phyloP scores from a whole-genome alignment of 92 coral and sea anemone genomes.

The Montipora capitata region DNA sequence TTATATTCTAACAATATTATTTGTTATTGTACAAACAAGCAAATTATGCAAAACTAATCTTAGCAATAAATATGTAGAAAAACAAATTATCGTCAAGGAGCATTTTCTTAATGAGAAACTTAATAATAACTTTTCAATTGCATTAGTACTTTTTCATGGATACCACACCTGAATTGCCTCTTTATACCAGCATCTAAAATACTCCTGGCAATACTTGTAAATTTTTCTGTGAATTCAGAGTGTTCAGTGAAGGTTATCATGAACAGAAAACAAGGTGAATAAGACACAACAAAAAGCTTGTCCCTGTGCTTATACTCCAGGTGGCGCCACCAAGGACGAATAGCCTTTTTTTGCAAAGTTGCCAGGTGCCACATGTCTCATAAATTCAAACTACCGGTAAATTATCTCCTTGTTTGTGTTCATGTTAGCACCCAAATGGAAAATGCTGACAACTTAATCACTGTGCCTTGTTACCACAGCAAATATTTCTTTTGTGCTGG shows the following conservation, averaged over 20 bases:
- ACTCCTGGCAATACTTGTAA: neutral
- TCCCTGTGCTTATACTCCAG: neutral
- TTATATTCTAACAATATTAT: neutral
- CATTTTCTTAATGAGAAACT: neutral
- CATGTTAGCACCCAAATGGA: too few species aligned
- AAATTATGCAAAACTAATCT: neutral
- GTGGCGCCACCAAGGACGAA: conserved; percentile 16
- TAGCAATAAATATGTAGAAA: neutral
- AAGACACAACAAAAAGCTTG: neutral
- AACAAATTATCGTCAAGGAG: neutral
- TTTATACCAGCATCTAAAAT: neutral
- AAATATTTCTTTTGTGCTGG: conserved; percentile 33
- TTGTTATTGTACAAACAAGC: neutral
- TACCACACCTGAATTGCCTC: neutral
- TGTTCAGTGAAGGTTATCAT: neutral
- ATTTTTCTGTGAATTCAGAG: neutral
- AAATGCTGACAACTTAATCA: too few species aligned
- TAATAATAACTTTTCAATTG: neutral
- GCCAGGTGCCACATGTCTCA: too few species aligned
- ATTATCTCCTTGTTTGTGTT: too few species aligned
- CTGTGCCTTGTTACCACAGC: conserved; percentile 33
- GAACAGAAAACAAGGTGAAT: neutral
- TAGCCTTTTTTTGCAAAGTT: neutral
- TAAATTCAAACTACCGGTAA: too few species aligned
- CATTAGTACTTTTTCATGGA: neutral